Evolutionary conservation across 2,888 invertebrate species (phyloP), one percentile per base, ranked within the genome.

Genomic region (Perizoma flavofasciatum): DNA sequence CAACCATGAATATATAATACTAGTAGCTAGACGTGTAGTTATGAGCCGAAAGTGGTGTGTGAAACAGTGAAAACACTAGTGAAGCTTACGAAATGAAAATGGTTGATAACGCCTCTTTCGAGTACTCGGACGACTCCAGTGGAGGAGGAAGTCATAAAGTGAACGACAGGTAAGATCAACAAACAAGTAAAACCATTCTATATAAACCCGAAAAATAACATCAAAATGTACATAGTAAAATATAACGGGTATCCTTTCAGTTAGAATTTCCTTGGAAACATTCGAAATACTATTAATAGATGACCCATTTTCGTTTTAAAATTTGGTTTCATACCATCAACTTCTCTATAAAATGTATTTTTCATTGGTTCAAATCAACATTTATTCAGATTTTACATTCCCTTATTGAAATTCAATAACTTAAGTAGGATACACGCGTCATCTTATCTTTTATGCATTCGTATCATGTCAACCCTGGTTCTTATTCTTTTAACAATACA

Each of bases 71-170:
- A 44, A 7, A 50, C 68, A 57, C 63, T 65, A 65, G 59, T 61
- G 54, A 49, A 59, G 57, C 51, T 66, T 56, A 37, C 59, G 60
- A 60, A 49, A 60, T 63, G 61, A 86, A 66, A 74, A 90, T 91
- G 89, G 88, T 89, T 70, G 90, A 91, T 74, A 92, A 91, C 77
- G 89, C 82, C 2, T 89, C 88, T 5, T 90, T 88, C 59, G 89
- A 92, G 66, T 86, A 83, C 66, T 90, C 89, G 4, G 91, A 90
- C 55, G 90, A 87, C 63, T 92, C 91, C 10, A 89, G 89, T 52
- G 79, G 78, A 5, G 88, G 86, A 50, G 83, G 81, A 40, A 61
- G 47, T 60, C 72, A 54, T 45, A 61, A 56, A 60, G 71, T 63
- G n/a, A 72, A 73, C 66, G 71, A 77, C 59, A 78, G 86, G 89